Base-by-base conservation (phyloP, 2,113 vertebrate genomes). In the Nipponia nippon region DNA sequence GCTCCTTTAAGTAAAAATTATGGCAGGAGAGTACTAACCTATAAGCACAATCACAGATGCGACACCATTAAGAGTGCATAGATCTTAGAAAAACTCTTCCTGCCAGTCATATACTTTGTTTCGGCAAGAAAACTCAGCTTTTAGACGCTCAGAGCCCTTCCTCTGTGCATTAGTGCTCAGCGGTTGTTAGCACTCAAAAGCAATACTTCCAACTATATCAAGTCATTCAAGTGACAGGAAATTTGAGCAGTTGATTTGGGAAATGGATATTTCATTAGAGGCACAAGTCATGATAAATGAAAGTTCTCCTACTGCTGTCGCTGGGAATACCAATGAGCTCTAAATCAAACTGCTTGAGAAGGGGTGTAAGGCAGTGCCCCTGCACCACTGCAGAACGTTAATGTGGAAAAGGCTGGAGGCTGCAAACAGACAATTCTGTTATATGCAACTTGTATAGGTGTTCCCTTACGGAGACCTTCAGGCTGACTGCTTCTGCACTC, bases 241-340 rank as follows among this genome's bases (percentile, higher is more conserved):
- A 91, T 67, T 9, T 32, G 66, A 92, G 61, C 66, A 62, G 87
- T 5, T 70, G 79, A 53, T 90, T 62, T 90, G 90, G 83, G 87
- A 88, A 93, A 95, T 83, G 87, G 90, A 9, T 71, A 49, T 95
- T 91, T 71, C 87, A 86, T 91, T 86, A 71, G 71, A 82, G 79
- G 40, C 75, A 40, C 38, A 22, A 13, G 78, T 92, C 58, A 12
- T 49, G 87, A 78, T 44, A 55, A 90, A 94, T 70, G 83, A 9
- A 63, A 94, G 59, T 36, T 85, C 71, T 82, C 70, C 83, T 36
- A 3, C 55, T 0, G 4, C 83, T 10, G 1, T 83, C 58, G 3
- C 70, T 23, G 71, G 90, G 84, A 78, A 70, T 36, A 36, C 10
- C 90, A 83, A 25, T 29, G 89, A 90, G 81, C 70, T 26, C 40